Evolutionary conservation across 2,888 invertebrate genomes (phyloP), one percentile per base, ranked within the genome.

Genomic region (Pegoplata infirma): DNA sequence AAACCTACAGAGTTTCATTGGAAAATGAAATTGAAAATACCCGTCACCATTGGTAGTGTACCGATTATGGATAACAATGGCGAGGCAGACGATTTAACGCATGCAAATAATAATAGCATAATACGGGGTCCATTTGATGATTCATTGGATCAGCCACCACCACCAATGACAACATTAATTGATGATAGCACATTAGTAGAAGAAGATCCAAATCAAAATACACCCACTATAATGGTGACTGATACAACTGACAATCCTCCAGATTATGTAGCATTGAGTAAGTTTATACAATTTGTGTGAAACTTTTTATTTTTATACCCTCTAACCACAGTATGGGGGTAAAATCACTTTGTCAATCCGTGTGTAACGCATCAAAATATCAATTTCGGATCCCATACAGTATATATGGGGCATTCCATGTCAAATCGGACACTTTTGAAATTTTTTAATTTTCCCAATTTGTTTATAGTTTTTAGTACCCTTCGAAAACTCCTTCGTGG

Each of bases 41-140:
- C 93, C 36, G 90, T 95, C 55, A 93, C 93, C 1, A 93, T 95
- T 82, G 95, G 95, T 58, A 89, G 89, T 75, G 85, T 89, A 68
- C 89, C 89, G 44, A 87, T 89, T 28, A 94, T 94, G 4, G 92
- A 95, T 78, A 94, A 23, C 0, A 61, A 66, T 28, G 61, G 53
- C 0, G 19, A 5, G 4, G 51, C 23, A n/a, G 82, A 77, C 83
- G 82, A 6, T 82, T 25, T 67, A 47, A n/a, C 67, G 3, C 75
- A 72, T 7, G 49, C 67, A 3, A 76, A 77, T 25, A 80, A 80
- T 25, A 76, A 76, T 55, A 76, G 58, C n/a, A 66, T 76, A n/a
- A 51, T 76, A 25, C 21, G 61, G 10, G 58, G 58, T 3, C 36
- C 23, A 28, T 46, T 67, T 6, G 59, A 76, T 55, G 55, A n/a